Evolutionary conservation across 2,888 invertebrate genomes (phyloP).

Genomic region (Ornithoptera alexandrae): DNA sequence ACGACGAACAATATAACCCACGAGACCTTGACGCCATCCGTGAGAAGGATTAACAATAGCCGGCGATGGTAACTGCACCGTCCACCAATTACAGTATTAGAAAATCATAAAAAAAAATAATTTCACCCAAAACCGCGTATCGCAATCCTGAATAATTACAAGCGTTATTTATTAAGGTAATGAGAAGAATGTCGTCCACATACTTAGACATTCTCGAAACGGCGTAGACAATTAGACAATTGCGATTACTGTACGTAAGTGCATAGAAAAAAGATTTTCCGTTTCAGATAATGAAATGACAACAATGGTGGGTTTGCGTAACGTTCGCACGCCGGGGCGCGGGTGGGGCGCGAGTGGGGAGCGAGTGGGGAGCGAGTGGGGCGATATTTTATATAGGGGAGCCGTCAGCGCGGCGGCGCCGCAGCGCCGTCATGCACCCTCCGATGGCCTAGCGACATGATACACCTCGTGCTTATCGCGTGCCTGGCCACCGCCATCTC

Average conservation of each 20-base stretch:
- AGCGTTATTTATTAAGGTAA: slow-evolving; percentile 7
- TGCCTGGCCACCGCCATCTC: slow-evolving; percentile 48
- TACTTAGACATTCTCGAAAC: slow-evolving; percentile 55
- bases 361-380: slow-evolving; percentile 54
- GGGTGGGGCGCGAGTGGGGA: slow-evolving; percentile 5
- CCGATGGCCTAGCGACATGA: slow-evolving; percentile 66
- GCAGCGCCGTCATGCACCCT: slow-evolving; percentile 72
- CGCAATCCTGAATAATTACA: background rate
- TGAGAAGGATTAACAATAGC: slow-evolving; percentile 24
- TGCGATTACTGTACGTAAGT: slow-evolving; percentile 65
- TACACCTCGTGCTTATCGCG: slow-evolving; percentile 60
- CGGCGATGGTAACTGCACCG: slow-evolving; percentile 12
- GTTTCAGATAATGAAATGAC: slow-evolving; percentile 79
- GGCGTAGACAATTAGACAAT: slow-evolving; percentile 75
- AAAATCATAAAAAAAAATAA: slow-evolving; percentile 10
- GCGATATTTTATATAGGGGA: slow-evolving; percentile 77
- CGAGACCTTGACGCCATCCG: slow-evolving; percentile 18
- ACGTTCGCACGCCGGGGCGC: slow-evolving; percentile 66
- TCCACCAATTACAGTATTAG: slow-evolving; percentile 16
- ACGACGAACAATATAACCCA: background rate
- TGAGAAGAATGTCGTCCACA: slow-evolving; percentile 46
- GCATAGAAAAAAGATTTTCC: slow-evolving; percentile 78
- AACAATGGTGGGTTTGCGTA: slow-evolving; percentile 75
- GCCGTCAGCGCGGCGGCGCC: slow-evolving; percentile 58
- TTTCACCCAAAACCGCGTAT: slow-evolving; percentile 7